Evolutionary conservation across 1,140 invertebrate species (phyloP), one percentile per base, ranked within the genome.

Genomic region (Heliothis subflexa): DNA sequence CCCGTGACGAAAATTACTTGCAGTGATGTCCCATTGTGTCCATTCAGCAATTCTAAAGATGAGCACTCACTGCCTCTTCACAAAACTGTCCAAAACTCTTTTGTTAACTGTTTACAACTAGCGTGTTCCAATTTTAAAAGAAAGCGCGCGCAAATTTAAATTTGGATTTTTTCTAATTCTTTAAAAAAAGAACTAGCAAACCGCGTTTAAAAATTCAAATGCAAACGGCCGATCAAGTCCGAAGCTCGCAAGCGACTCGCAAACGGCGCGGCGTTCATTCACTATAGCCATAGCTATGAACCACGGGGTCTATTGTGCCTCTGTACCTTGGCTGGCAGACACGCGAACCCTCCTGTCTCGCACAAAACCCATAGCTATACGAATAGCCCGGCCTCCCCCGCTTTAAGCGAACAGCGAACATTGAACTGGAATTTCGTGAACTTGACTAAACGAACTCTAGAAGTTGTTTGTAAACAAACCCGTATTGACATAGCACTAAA

Each of bases 191-290:
- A 70, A 71, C 25, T 74, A 84, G 83, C 80, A 84, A 84, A 82
- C 80, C 78, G 77, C 80, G 78, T 84, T 89, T 79, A 54, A 83
- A 40, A 81, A 84, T 89, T 85, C 81, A 75, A 85, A 85, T 82
- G 83, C 87, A 81, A 91, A 88, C 92, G 92, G 90, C 91, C 91
- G 89, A 87, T 90, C 92, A 85, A 89, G 85, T 86, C 91, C 86
- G 87, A 91, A 88, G 92, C 91, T 88, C 86, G 89, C 81, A 88
- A 89, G 83, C 87, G 90, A 93, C 92, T 93, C 91, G 88, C 87
- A 81, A 86, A 77, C 83, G 81, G 83, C 80, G 86, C 88, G 79
- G 52, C 79, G 80, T 50, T 78, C 78, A 83, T 79, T 81, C 85
- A 85, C 80, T 88, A 84, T 85, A 90, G 74, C 79, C 85, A 91